Evolutionary conservation across 1,140 invertebrate species (phyloP).

Genomic region (Aradophagus sp.): DNA sequence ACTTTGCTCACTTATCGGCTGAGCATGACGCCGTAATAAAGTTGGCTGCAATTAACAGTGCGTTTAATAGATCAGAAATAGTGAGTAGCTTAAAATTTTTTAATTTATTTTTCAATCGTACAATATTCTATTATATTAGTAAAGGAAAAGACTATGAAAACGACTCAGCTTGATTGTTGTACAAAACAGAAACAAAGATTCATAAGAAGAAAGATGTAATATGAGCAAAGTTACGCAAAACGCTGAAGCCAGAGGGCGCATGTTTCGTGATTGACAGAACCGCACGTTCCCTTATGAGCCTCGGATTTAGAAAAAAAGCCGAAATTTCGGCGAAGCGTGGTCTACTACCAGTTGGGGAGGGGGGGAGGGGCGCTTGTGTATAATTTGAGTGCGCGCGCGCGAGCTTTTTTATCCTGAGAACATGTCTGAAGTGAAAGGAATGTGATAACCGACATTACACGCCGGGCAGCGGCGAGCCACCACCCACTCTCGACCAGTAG

Average conservation of each 20-base stretch:
- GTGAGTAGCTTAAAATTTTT: no score
- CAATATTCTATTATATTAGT: no score
- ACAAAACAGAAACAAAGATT: no score
- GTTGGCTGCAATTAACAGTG: no score
- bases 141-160: no score
- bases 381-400: no score
- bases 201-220: conserved; percentile 9
- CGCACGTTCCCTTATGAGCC: no score
- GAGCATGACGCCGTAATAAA: no score
- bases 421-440: conserved; percentile 37
- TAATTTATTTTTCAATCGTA: no score
- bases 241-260: conserved; percentile 25
- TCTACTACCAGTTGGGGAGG: background rate
- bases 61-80: no score
- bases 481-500: conserved; percentile 57
- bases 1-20: no score
- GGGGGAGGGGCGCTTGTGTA: conserved; percentile 10
- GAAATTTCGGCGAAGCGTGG: conserved; percentile 28
- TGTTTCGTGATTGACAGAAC: conserved; percentile 28
- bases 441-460: conserved; percentile 56
- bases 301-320: conserved; percentile 16
- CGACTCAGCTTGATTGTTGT: no score
- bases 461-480: conserved; percentile 46
- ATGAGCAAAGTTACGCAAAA: conserved; percentile 2
- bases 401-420: conserved; percentile 38